Conservation (phyloP, 2,888 invertebrate species). For the Dolichomitus sp. region DNA sequence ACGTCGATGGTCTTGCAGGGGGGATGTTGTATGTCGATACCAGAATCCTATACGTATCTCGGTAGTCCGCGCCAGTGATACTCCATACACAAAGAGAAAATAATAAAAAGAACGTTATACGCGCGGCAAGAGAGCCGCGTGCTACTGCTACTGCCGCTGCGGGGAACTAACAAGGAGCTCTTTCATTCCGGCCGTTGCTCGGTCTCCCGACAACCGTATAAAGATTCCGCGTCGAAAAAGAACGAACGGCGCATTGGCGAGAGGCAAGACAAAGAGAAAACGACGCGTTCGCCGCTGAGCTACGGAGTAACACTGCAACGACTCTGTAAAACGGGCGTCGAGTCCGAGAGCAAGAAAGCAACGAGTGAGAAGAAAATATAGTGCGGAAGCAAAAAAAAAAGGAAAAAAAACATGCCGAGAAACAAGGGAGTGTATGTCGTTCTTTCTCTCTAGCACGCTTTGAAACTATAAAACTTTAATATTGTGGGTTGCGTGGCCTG, state of each 20-base stretch:
- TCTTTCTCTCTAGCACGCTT: constrained; percentile 62
- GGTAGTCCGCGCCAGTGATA: constrained; percentile 30
- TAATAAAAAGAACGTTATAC: constrained; percentile 54
- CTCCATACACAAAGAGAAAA: constrained; percentile 44
- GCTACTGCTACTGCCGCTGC: constrained; percentile 32
- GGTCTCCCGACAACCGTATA: constrained; percentile 74
- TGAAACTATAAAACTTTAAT: constrained; percentile 79
- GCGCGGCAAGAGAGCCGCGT: constrained; percentile 38
- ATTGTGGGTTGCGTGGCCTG: constrained; percentile 58
- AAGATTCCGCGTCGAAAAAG: constrained; percentile 72
- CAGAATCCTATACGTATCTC: constrained; percentile 14
- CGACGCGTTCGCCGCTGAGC: constrained; percentile 11
- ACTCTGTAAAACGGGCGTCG: constrained; percentile 53
- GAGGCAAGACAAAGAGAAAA: constrained; percentile 50
- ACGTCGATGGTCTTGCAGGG: constrained; percentile 2
- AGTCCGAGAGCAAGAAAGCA: constrained; percentile 28
- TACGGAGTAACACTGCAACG: constrained; percentile 42
- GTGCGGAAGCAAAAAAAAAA: constrained; percentile 6
- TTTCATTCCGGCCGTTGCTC: constrained; percentile 79
- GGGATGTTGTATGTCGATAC: background rate
- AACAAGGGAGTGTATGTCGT: constrained; percentile 51
- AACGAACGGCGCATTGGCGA: constrained; percentile 61
- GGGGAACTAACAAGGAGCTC: constrained; percentile 79
- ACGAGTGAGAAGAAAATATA: constrained; percentile 28
- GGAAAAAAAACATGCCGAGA: constrained; percentile 19